Percentiles rank a stretch among this genome's conserved stretches.
Conservation (phyloP, 35 echinoderm and acorn worm species). For the Lytechinus variegatus region DNA sequence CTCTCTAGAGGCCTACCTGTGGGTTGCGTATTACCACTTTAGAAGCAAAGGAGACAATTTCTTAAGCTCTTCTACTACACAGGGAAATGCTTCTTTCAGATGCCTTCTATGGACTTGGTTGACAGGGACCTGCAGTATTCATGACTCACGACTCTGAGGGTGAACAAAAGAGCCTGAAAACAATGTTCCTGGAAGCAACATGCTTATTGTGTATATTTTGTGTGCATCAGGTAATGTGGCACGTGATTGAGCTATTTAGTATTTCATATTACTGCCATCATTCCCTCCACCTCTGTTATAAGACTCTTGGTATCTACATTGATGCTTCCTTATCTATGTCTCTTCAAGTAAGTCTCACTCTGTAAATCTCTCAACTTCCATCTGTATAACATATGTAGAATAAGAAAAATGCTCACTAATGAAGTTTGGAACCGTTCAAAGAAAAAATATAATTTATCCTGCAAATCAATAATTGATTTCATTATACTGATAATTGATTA, state of each 20-base stretch:
- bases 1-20: slow-evolving; percentile 76
- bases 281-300: too few species aligned
- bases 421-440: too few species aligned
- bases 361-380: too few species aligned
- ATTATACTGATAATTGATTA: too few species aligned
- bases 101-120: slow-evolving; percentile 40
- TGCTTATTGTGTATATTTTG: slow-evolving; percentile 58
- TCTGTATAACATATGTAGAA: too few species aligned
- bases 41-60: slow-evolving; percentile 54
- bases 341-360: too few species aligned
- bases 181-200: slow-evolving; percentile 47
- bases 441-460: too few species aligned
- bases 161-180: slow-evolving; percentile 36
- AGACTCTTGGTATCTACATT: too few species aligned
- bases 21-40: slow-evolving; percentile 70
- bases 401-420: too few species aligned
- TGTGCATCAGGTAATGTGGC: slow-evolving; percentile 53
- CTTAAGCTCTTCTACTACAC: slow-evolving; percentile 49
- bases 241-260: neutral
- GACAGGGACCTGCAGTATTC: slow-evolving; percentile 47
- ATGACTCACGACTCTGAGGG: slow-evolving; percentile 69
- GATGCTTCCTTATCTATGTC: too few species aligned
- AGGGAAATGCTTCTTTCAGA: slow-evolving; percentile 51
- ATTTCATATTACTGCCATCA: neutral
- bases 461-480: too few species aligned